phyloP scores from a whole-genome alignment of 2,888 invertebrate genomes.

The Melanotus villosus region DNA sequence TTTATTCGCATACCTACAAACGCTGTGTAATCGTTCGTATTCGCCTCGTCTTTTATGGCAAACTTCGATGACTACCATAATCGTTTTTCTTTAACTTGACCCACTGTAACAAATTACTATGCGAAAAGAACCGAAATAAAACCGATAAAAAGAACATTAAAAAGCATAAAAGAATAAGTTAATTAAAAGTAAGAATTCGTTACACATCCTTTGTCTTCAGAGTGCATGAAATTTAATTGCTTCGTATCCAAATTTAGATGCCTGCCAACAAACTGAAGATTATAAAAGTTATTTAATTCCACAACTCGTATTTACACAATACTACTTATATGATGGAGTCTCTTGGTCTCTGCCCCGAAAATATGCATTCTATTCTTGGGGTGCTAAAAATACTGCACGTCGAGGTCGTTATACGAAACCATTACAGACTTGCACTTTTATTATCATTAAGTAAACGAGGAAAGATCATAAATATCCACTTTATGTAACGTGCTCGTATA shows the following conservation, averaged over 20 bases:
- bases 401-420: conserved; percentile 49
- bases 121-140: conserved; percentile 4
- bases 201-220: conserved; percentile 8
- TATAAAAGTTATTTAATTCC: conserved; percentile 4
- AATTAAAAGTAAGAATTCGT: not conserved
- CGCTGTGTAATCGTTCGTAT: not conserved
- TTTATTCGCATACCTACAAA: no score
- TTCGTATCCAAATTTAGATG: not conserved
- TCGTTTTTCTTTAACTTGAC: not conserved
- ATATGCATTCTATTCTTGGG: conserved; percentile 43
- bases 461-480: not conserved
- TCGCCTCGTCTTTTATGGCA: not conserved
- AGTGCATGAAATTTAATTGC: conserved; percentile 5
- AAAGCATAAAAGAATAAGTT: not conserved
- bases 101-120: conserved; percentile 1
- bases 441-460: not conserved
- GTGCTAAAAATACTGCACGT: conserved; percentile 46
- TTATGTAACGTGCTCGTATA: no score
- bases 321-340: not conserved
- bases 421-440: conserved; percentile 20
- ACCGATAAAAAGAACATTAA: not conserved
- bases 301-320: not conserved
- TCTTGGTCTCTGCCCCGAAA: conserved; percentile 8
- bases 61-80: not conserved
- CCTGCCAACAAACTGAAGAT: not conserved